A percentile compares a stretch with the other conserved stretches of the same genome.
phyloP scores from a whole-genome alignment of 92 coral and sea anemone species.

The Bergia puertoricense region DNA sequence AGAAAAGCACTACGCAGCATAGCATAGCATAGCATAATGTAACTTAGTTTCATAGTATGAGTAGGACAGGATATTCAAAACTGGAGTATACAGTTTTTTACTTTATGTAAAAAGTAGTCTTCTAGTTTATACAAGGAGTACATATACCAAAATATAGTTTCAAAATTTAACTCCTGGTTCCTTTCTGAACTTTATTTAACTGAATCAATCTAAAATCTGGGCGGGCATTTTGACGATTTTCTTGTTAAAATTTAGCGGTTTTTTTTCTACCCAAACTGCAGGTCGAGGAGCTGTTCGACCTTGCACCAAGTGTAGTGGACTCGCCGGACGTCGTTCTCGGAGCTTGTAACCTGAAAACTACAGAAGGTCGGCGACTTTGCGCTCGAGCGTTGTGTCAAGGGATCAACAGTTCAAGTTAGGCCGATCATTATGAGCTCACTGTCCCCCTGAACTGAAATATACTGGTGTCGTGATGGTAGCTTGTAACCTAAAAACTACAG shows the following conservation, averaged over 20 bases:
- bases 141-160: too few species aligned
- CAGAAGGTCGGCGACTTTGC: slow-evolving; percentile 75
- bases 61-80: too few species aligned
- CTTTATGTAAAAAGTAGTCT: too few species aligned
- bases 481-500: slow-evolving; percentile 71
- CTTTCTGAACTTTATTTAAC: too few species aligned
- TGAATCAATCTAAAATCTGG: too few species aligned
- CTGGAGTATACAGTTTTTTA: too few species aligned
- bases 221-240: too few species aligned
- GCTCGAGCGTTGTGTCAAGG: slow-evolving; percentile 80
- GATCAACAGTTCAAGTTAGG: slow-evolving; percentile 31
- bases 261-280: slow-evolving; percentile 12
- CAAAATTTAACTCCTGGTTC: too few species aligned
- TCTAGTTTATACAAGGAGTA: too few species aligned
- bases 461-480: slow-evolving; percentile 66
- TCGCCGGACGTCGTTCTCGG: slow-evolving; percentile 83
- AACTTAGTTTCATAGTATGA: too few species aligned
- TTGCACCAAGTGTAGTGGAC: slow-evolving; percentile 73
- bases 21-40: too few species aligned
- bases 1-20: too few species aligned
- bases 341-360: slow-evolving; percentile 73
- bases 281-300: slow-evolving; percentile 73
- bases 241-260: neutral
- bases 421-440: neutral
- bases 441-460: neutral